These are phyloP conservation scores for Trinectes maculatus DNA, from an alignment of 2,113 vertebrate genomes.

Conservation along the genomic window DNA sequence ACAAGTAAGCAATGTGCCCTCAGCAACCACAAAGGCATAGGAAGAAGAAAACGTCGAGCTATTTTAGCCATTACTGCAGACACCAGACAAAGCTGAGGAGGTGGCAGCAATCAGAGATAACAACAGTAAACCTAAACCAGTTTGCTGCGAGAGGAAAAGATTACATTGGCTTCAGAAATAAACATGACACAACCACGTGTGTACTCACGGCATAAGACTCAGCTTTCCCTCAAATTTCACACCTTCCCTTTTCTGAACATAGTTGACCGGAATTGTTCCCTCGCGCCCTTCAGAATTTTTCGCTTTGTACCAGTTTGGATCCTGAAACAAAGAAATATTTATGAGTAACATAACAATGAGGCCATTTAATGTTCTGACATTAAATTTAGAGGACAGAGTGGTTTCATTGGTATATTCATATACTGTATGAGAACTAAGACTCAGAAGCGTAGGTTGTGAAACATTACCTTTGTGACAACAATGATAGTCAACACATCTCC, in stretches of 20 bases:
- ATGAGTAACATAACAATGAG: neutral
- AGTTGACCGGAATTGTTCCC: conserved; percentile 96
- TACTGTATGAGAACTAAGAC: neutral
- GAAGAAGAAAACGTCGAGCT: conserved; percentile 22
- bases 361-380: neutral
- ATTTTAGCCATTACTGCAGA: conserved; percentile 33
- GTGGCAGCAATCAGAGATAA: conserved; percentile 1
- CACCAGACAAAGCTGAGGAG: neutral
- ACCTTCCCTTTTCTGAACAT: conserved; percentile 95
- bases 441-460: neutral
- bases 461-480: conserved; percentile 90
- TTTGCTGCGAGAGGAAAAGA: neutral
- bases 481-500: conserved; percentile 95
- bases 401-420: neutral
- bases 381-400: neutral
- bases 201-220: conserved; percentile 98
- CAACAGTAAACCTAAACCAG: neutral
- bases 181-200: neutral
- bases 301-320: conserved; percentile 99
- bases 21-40: conserved; percentile 24
- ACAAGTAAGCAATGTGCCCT: conserved; percentile 43
- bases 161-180: neutral
- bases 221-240: conserved; percentile 93
- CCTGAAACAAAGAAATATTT: conserved; percentile 77
- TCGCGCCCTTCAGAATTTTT: conserved; percentile 91